phyloP scores from a whole-genome alignment of 2,888 invertebrate species.

The Trimorus sp. region DNA sequence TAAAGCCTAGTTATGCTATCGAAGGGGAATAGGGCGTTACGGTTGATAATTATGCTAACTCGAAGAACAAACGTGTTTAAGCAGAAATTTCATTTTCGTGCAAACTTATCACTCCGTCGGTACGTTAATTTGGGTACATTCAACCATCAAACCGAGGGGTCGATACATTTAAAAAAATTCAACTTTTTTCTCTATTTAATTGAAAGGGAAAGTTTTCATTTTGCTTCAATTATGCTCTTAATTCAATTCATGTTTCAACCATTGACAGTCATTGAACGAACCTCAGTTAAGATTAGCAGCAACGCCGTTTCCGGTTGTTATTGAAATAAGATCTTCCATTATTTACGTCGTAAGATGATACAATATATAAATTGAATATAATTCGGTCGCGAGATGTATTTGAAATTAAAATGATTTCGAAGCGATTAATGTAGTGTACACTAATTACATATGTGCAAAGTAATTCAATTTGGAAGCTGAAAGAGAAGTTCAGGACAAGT shows the following conservation, averaged over 20 bases:
- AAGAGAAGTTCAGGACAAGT: too few relatives aligned
- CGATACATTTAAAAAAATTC: too few relatives aligned
- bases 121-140: too few relatives aligned
- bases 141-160: too few relatives aligned
- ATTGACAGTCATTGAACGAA: constrained; percentile 24
- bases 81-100: constrained; percentile 5
- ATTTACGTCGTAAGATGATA: constrained; percentile 13
- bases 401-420: not conserved
- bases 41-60: constrained; percentile 12
- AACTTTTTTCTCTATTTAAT: too few relatives aligned
- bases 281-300: constrained; percentile 8
- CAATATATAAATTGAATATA: constrained; percentile 16
- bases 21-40: constrained; percentile 28
- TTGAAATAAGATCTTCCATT: constrained; percentile 17
- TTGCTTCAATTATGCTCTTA: too few relatives aligned
- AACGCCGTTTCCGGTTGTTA: constrained; percentile 15
- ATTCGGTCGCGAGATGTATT: not conserved
- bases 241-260: constrained; percentile 27
- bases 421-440: not conserved
- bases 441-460: not conserved
- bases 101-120: too few relatives aligned
- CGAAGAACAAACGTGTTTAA: not conserved
- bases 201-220: too few relatives aligned
- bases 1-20: constrained; percentile 25
- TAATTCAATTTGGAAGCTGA: too few relatives aligned